Evolutionary conservation across 2,113 vertebrate genomes (phyloP).

Genomic region (Callocephalon fimbriatum): DNA sequence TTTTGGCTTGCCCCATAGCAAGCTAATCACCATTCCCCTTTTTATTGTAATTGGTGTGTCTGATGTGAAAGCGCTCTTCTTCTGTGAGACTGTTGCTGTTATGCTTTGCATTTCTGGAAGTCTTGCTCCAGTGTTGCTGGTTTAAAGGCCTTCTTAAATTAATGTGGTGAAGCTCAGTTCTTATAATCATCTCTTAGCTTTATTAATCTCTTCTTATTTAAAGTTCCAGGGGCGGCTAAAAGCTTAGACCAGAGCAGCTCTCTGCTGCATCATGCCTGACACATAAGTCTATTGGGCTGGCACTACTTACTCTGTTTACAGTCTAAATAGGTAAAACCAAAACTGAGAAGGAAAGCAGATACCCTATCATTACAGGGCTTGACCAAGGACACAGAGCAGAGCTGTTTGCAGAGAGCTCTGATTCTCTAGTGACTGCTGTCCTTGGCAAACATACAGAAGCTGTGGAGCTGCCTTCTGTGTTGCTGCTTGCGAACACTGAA

Average conservation of each 20-base stretch:
- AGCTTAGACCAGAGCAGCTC: neutral
- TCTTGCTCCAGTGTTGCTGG: neutral
- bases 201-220: neutral
- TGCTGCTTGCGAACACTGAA: neutral
- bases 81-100: neutral
- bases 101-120: neutral
- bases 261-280: neutral
- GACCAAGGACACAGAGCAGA: neutral
- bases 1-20: neutral
- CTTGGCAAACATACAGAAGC: neutral
- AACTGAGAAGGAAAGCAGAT: neutral
- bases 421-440: neutral
- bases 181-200: neutral
- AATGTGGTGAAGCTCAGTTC: neutral
- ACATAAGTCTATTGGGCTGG: fast-evolving
- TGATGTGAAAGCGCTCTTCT: neutral
- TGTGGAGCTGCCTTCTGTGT: neutral
- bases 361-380: neutral
- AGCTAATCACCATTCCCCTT: conserved; percentile 1
- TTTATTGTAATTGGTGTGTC: neutral
- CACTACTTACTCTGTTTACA: neutral
- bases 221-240: neutral
- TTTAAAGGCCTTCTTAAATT: neutral
- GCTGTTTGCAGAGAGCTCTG: neutral
- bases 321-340: neutral